Conservation (phyloP, 2,888 invertebrate genomes). For the Dicranocentrus wangi region DNA sequence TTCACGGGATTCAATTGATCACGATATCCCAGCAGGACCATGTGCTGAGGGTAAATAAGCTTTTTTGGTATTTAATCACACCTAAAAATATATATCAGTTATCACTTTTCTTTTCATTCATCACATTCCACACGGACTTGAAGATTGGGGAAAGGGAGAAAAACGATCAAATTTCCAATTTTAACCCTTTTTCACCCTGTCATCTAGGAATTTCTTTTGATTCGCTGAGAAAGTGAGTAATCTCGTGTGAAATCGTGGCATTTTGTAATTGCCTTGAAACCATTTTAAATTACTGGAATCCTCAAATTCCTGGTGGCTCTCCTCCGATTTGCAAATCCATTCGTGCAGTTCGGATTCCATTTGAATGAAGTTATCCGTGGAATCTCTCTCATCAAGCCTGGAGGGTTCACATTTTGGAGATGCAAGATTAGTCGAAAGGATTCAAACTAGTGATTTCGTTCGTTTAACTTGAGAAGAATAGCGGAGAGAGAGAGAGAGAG, state of each 20-base stretch:
- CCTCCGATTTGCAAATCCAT: constrained; percentile 4
- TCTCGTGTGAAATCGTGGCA: constrained; percentile 7
- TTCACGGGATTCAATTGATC: constrained; percentile 54
- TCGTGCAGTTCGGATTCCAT: neutral
- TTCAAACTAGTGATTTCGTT: no score
- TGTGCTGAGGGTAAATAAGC: constrained; percentile 53
- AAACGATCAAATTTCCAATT: constrained; percentile 29
- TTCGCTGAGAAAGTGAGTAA: no score
- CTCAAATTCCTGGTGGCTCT: no score
- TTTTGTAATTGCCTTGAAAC: constrained; percentile 3
- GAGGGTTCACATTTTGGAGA: no score
- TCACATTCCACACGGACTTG: no score
- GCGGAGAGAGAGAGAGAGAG: no score
- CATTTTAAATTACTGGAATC: no score
- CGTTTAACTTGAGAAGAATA: no score
- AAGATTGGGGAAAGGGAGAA: no score
- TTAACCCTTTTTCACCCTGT: neutral
- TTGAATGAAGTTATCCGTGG: neutral
- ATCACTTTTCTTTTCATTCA: constrained; percentile 15
- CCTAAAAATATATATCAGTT: constrained; percentile 45
- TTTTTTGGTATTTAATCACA: constrained; percentile 57
- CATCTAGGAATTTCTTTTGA: constrained; percentile 1
- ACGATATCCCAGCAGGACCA: constrained; percentile 56
- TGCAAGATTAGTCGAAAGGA: no score
- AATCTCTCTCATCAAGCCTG: no score